Percentiles rank a stretch among this genome's conserved stretches.
phyloP scores from a whole-genome alignment of 2,113 vertebrate genomes.

The Lanius collurio region DNA sequence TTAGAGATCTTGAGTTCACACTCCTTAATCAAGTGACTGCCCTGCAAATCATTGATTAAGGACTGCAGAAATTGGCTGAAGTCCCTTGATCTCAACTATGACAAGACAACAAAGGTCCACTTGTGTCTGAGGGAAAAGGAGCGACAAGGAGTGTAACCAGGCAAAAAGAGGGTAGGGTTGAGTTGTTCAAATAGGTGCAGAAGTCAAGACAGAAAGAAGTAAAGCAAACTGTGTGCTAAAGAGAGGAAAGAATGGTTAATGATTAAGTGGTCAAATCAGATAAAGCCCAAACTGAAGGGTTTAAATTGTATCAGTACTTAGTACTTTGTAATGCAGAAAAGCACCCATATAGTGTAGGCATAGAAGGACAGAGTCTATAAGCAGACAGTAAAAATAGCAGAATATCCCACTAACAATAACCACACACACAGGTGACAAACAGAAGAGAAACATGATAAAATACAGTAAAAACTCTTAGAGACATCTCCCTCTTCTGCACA shows the following conservation, averaged over 20 bases:
- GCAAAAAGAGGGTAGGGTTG: not conserved
- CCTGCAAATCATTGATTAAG: constrained; percentile 1
- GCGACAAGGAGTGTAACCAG: not conserved
- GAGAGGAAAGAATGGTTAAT: not conserved
- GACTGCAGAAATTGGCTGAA: not conserved
- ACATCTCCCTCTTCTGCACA: not conserved
- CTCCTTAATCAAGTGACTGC: constrained; percentile 2
- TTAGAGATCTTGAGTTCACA: constrained; percentile 1
- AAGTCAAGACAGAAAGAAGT: not conserved
- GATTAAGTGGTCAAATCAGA: not conserved
- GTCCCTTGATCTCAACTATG: not conserved
- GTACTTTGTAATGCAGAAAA: not conserved
- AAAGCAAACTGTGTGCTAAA: not conserved
- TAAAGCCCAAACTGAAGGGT: not conserved
- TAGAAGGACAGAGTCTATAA: not conserved
- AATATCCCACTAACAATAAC: not conserved
- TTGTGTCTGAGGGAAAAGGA: not conserved
- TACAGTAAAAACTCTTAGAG: not conserved
- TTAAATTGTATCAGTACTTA: not conserved
- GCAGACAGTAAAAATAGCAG: not conserved
- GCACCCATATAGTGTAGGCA: not conserved
- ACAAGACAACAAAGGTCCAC: not conserved
- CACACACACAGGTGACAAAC: not conserved
- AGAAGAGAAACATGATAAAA: not conserved
- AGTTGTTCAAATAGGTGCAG: not conserved